Base-by-base conservation (phyloP, 2,797 vertebrate species). In the Psittacula echo region DNA sequence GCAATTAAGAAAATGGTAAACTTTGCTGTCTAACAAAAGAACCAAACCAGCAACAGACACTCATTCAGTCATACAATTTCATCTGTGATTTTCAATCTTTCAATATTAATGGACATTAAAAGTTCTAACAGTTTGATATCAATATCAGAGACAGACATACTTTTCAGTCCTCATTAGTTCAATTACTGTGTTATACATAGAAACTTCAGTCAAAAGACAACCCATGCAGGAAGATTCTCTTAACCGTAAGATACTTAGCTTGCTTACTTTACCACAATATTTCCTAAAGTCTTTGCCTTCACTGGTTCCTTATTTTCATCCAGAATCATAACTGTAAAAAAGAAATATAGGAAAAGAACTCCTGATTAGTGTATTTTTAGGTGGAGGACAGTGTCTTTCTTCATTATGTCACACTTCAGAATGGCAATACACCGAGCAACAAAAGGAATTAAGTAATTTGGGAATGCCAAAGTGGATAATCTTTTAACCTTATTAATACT, bases 241-340 rank as follows among this genome's bases (percentile, higher is more conserved):
- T 68, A 93, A 77, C 8, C 45, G 2, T 72, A 83, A 47, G 19
- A 79, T 24, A 65, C 13, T 90, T 68, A 45, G 78, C 71, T 89
- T 67, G 86, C 98, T 98, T 98, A 99, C 99, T 99, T 99, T 89
- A 99, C 98, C 91, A 99, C 99, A 88, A 99, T 99, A 96, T 99
- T 99, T 98, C 99, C 99, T 96, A 99, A 97, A 89, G 97, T 98
- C 86, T 97, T 98, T 23, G 97, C 97, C 96, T 98, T 98, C 96
- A 98, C 97, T 94, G 98, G 97, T 96, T 98, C 97, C 98, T 98
- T 98, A 96, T 98, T 97, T 96, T 99, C 97, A 97, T 98, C 98
- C 88, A 99, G 98, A 98, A 99, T 98, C 75, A 97, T 98, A 95
- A 99, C 99, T 99, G 68, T n/a, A 94, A 94, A 97, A 75, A 97